phyloP scores from a whole-genome alignment of 2,888 invertebrate genomes.

The Ommatoiulus sabulosus region DNA sequence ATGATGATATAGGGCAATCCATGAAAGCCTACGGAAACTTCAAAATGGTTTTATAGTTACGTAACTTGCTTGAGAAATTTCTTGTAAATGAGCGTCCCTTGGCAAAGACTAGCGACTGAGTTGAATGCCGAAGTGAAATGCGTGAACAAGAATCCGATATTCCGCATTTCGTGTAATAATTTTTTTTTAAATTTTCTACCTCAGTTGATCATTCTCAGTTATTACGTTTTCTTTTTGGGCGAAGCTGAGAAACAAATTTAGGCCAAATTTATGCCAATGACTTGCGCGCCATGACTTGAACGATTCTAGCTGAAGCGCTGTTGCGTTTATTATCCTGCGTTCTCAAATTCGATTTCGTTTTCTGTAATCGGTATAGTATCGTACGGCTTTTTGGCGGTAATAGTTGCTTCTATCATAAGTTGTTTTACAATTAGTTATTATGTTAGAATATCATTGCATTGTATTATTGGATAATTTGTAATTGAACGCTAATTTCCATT shows the following conservation, averaged over 20 bases:
- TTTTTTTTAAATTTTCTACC: too few species aligned
- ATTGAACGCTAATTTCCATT: neutral
- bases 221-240: too few species aligned
- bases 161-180: too few species aligned
- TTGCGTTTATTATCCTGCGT: neutral
- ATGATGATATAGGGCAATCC: neutral
- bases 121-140: too few species aligned
- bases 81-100: too few species aligned
- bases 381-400: neutral
- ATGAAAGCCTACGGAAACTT: neutral
- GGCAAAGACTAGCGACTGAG: too few species aligned
- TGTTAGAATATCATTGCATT: neutral
- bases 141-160: too few species aligned
- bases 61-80: too few species aligned
- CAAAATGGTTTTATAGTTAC: neutral
- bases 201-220: too few species aligned
- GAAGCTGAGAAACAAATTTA: too few species aligned
- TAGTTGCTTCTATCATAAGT: neutral
- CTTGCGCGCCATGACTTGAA: too few species aligned
- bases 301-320: neutral
- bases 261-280: too few species aligned
- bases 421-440: neutral
- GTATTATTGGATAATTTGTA: neutral
- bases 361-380: neutral
- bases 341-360: constrained; percentile 18